Percentiles rank a stretch among this genome's conserved stretches.
Conservation (phyloP, 1,140 invertebrate genomes). For the Diploscapter pachys region DNA sequence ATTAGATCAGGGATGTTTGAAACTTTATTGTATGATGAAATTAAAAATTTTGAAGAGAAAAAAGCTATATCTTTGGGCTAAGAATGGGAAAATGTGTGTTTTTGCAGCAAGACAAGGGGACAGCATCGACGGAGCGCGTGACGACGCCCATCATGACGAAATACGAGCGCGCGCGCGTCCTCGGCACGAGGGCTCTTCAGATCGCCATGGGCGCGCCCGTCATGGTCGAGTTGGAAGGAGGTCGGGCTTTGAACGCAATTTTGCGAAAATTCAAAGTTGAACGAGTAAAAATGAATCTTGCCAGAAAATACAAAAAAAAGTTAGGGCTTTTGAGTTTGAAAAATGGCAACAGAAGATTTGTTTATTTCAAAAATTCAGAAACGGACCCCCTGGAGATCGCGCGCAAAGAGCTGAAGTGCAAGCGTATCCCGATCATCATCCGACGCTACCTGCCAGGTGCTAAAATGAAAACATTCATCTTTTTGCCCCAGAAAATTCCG, state of each 20-base stretch:
- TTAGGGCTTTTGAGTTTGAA: background rate
- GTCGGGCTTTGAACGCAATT: background rate
- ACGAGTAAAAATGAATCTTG: background rate
- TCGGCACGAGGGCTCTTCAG: conserved; percentile 93
- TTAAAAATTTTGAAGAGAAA: too few relatives aligned
- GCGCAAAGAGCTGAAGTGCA: conserved; percentile 92
- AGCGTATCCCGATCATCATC: conserved; percentile 98
- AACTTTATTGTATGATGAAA: too few relatives aligned
- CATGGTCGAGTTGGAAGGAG: conserved; percentile 96
- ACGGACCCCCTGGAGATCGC: conserved; percentile 97
- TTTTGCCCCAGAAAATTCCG: too few relatives aligned
- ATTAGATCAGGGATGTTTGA: too few relatives aligned
- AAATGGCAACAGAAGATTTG: background rate
- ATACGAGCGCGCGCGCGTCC: conserved; percentile 85
- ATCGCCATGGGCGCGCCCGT: conserved; percentile 99
- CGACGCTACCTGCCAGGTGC: conserved; percentile 79
- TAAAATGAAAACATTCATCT: too few relatives aligned
- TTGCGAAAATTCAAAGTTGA: background rate
- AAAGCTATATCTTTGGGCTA: too few relatives aligned
- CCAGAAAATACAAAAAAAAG: background rate
- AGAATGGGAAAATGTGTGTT: too few relatives aligned
- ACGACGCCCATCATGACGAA: conserved; percentile 87
- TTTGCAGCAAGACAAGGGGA: conserved; percentile 19
- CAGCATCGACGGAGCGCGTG: conserved; percentile 58
- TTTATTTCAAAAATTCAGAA: conserved; percentile 64